Conservation (phyloP, 2,113 vertebrate species). For the Amblyornis subalaris region DNA sequence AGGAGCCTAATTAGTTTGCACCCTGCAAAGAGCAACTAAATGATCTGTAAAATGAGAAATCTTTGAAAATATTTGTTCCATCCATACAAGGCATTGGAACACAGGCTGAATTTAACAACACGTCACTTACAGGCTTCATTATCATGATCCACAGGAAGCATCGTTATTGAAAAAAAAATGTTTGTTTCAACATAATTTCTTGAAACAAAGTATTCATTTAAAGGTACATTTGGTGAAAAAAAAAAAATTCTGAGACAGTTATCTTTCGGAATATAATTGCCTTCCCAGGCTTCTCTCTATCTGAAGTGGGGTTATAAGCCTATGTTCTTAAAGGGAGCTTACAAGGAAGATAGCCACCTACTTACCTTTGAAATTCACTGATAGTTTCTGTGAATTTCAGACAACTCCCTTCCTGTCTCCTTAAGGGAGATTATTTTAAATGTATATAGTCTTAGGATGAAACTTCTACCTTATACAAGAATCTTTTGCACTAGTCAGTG, state of each 20-base stretch:
- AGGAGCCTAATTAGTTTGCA: neutral
- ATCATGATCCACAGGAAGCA: neutral
- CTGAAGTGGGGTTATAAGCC: neutral
- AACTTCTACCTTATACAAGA: neutral
- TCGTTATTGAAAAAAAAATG: neutral
- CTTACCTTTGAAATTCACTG: neutral
- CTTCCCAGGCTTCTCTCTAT: rapidly evolving
- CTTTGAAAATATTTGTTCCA: neutral
- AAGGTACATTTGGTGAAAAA: neutral
- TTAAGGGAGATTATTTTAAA: neutral
- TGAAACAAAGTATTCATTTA: neutral
- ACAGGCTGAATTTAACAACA: neutral
- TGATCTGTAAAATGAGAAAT: neutral
- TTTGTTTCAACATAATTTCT: neutral
- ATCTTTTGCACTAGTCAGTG: neutral
- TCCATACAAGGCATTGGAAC: neutral
- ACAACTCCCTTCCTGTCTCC: neutral
- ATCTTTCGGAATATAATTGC: neutral
- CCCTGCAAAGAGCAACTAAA: neutral
- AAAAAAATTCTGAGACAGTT: rapidly evolving
- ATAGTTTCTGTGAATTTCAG: no score
- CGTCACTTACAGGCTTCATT: neutral
- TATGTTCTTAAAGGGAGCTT: neutral
- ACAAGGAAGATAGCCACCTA: neutral
- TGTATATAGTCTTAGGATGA: rapidly evolving